Evolutionary conservation across 2,797 vertebrate genomes (phyloP).

Genomic region (Rhinella marina): DNA sequence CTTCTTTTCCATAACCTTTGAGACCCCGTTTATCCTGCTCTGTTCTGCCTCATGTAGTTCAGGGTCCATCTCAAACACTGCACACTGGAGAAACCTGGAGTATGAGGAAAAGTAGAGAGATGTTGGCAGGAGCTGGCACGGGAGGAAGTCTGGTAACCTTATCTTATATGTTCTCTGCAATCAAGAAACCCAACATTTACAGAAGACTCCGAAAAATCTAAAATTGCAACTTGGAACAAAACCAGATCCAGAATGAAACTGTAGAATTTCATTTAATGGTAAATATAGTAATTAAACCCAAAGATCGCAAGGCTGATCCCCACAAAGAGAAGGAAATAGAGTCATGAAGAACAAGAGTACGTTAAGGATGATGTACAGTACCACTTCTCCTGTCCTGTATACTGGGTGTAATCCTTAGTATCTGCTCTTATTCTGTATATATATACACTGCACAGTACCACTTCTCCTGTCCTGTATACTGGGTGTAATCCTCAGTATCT

Average conservation of each 20-base stretch:
- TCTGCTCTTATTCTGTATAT: too few relatives aligned
- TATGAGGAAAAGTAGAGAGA: not conserved
- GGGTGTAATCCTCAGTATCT: too few relatives aligned
- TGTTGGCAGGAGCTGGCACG: not conserved
- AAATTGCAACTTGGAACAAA: slow-evolving; percentile 42
- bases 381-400: not conserved
- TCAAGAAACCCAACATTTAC: slow-evolving; percentile 50
- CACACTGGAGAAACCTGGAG: not conserved
- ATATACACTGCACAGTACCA: too few relatives aligned
- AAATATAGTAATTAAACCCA: slow-evolving; percentile 42
- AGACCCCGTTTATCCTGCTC: too few relatives aligned
- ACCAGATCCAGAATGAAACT: slow-evolving; percentile 37
- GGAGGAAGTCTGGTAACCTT: slow-evolving; percentile 41
- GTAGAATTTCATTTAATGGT: not conserved
- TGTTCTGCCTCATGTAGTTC: too few relatives aligned
- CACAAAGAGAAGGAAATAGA: too few relatives aligned
- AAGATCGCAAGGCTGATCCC: not conserved
- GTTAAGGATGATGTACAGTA: not conserved
- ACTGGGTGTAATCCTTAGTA: not conserved
- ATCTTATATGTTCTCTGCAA: slow-evolving; percentile 49
- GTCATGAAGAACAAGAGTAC: too few relatives aligned
- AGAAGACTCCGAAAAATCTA: slow-evolving; percentile 25
- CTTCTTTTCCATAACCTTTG: too few relatives aligned
- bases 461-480: too few relatives aligned
- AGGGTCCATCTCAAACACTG: not conserved